Base-by-base conservation (phyloP, 2,888 invertebrate species). In the Plemyria rubiginata region DNA sequence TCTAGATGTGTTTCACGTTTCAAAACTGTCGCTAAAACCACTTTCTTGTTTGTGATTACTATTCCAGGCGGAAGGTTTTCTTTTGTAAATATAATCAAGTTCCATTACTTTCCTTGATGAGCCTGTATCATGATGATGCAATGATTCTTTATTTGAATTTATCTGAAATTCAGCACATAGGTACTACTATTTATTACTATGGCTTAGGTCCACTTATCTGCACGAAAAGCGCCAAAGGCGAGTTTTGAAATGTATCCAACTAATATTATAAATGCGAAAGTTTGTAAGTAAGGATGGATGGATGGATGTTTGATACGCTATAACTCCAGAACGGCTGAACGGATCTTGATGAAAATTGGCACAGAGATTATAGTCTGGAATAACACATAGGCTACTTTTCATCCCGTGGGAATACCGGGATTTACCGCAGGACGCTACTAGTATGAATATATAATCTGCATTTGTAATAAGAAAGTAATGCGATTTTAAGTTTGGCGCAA, bases 81-180 rank as follows among this genome's bases (percentile, higher is more conserved):
- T 71, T 65, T 66, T 73, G 72, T 75, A 70, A 69, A 65, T 71
- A 74, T 62, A 67, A 57, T 48, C 48, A 54, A 65, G 45, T 50
- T 43, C 54, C 32, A 36, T 50, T 9, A 49, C 56, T 62, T 70
- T 49, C 68, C 57, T 66, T 51, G 67, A 67, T 77, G 38, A 43
- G 55, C 59, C 46, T 58, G 36, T 12, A 46, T 62, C 12, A 40
- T 57, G 8, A 40, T 57, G 8, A 41, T 40, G 29, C 13, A 49
- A n/a, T 54, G 22, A 46, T 60, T 13, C 8, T 4, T 48, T 22
- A 36, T 40, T 9, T 48, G 28, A 55, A 22, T 48, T 48, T 12
- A 15, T 55, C 11, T 36, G 41, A 49, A 54, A 51, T 43, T 55
- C 50, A 52, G 22, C 28, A 16, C 32, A 46, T n/a, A n/a, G n/a